Conservation (phyloP, 2,797 vertebrate species). For the Carapus acus region DNA sequence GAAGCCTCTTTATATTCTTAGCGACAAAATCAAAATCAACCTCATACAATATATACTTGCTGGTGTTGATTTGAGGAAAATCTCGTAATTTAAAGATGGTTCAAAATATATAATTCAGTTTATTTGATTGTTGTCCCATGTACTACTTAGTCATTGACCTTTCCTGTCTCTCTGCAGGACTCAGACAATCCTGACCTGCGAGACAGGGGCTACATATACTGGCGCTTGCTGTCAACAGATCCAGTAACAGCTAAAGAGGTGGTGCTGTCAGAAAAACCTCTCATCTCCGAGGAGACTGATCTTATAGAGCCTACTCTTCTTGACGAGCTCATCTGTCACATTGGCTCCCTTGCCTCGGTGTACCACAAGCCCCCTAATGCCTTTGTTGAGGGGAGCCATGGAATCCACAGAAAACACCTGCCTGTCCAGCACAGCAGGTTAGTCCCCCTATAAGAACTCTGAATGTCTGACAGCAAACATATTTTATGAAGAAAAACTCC, state of each 20-base stretch:
- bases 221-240: slow-evolving; percentile 95
- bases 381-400: slow-evolving; percentile 96
- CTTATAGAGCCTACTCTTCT: slow-evolving; percentile 92
- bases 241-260: slow-evolving; percentile 97
- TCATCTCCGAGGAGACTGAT: slow-evolving; percentile 96
- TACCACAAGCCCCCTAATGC: slow-evolving; percentile 98
- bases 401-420: slow-evolving; percentile 93
- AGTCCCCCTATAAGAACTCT: too few relatives aligned
- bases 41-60: too few relatives aligned
- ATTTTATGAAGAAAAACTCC: too few relatives aligned
- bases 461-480: too few relatives aligned
- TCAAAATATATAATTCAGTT: too few relatives aligned
- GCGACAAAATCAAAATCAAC: too few relatives aligned
- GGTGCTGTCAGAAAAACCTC: slow-evolving; percentile 91
- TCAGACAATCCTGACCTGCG: slow-evolving; percentile 97
- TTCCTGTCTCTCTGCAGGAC: slow-evolving; percentile 70
- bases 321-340: slow-evolving; percentile 95
- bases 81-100: too few relatives aligned
- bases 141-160: background rate
- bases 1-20: too few relatives aligned
- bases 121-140: too few relatives aligned
- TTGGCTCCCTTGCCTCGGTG: slow-evolving; percentile 91
- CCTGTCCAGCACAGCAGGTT: slow-evolving; percentile 96
- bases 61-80: too few relatives aligned
- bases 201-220: slow-evolving; percentile 96